A percentile compares a stretch with the other conserved stretches of the same genome.
These are phyloP conservation scores for Spodoptera littoralis DNA, from an alignment of 2,888 invertebrate genomes.

Conservation along the genomic window DNA sequence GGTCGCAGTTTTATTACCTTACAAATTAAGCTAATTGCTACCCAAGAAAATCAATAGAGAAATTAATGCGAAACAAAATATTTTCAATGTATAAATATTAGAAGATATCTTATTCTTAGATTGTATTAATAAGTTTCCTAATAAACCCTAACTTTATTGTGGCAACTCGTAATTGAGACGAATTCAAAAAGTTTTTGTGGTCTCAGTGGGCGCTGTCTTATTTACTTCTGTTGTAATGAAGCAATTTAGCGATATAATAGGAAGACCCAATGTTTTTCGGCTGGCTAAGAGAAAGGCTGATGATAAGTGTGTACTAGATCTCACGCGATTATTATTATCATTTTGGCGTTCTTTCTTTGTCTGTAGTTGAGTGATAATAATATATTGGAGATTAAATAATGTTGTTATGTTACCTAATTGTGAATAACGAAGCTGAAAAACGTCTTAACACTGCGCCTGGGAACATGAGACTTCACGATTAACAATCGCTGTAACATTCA, in stretches of 20 bases:
- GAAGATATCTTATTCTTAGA: slow-evolving; percentile 20
- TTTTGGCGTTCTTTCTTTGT: no score
- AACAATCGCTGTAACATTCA: no score
- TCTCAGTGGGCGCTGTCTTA: slow-evolving; percentile 43
- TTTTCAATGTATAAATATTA: slow-evolving; percentile 9
- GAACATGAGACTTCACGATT: no score
- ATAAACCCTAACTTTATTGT: slow-evolving; percentile 46
- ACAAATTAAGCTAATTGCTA: no score
- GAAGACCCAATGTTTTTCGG: slow-evolving; percentile 24
- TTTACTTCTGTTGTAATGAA: slow-evolving; percentile 50
- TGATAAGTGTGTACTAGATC: slow-evolving; percentile 19
- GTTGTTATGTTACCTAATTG: no score
- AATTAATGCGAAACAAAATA: no score
- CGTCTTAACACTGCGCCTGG: no score
- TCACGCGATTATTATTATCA: slow-evolving; percentile 13
- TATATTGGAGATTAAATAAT: no score
- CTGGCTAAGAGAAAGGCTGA: neutral
- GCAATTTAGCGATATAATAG: slow-evolving; percentile 34
- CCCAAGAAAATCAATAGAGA: no score
- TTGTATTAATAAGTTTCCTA: slow-evolving; percentile 37
- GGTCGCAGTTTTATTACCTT: no score
- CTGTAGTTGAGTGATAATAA: no score
- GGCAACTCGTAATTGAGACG: slow-evolving; percentile 50
- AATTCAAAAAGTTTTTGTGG: slow-evolving; percentile 50
- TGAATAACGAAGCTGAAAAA: no score